Base-by-base conservation (phyloP, 2,113 vertebrate genomes). In the Takifugu flavidus region DNA sequence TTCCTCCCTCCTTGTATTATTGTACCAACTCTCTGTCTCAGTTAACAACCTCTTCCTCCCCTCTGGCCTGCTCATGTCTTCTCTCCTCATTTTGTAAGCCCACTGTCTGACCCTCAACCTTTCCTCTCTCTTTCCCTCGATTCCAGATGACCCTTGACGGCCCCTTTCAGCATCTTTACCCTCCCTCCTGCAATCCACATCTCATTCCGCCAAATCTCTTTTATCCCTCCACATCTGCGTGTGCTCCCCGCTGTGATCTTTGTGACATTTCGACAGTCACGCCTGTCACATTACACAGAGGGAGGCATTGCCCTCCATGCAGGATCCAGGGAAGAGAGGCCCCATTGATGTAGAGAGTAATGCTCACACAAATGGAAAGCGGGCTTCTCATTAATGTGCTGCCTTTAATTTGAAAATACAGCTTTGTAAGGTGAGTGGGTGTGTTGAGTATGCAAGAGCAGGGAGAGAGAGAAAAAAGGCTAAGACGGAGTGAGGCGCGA, bases 261-360 rank as follows among this genome's bases (percentile, higher is more conserved):
- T 71, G 58, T 87, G 86, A 83, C 83, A 87, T 89, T 87, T 87
- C 70, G 7, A 56, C 79, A 82, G 82, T 80, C 87, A 89, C 77
- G 78, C 63, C 77, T 79, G 78, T 67, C 85, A 73, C 63, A 46
- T 57, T 53, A 55, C 64, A 25, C 53, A 14, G 60, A 47, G 52
- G 57, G 65, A 69, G 49, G 51, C 59, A 11, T 28, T 52, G 68
- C 53, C 70, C 72, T 65, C 52, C 3, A 14, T 27, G 45, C 55
- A 5, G 42, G 11, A 39, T 46, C 44, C 56, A 8, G 28, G 46
- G 15, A 72, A 51, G 56, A 34, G 63, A 74, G 65, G 67, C 62
- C 51, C 28, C 52, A 66, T 63, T 77, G 75, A 77, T 71, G 55
- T 49, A 72, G 63, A 64, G 59, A 14, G 57, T 65, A 56, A 66